These are phyloP conservation scores for Channa argus DNA, from an alignment of 2,113 vertebrate genomes.

Conservation along the genomic window DNA sequence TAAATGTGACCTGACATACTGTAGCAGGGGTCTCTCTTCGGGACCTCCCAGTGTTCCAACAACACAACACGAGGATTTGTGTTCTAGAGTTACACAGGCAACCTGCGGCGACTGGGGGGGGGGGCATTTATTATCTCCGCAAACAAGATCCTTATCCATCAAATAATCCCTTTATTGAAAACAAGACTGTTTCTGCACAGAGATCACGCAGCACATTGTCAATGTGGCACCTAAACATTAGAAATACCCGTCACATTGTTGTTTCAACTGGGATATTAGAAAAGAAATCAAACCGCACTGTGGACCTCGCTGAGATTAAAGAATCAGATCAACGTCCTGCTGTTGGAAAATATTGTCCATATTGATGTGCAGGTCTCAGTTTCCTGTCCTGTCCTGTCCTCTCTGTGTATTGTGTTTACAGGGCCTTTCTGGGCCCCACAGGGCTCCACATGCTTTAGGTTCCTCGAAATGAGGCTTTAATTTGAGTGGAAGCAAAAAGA, in stretches of 20 bases:
- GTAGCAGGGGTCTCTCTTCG: neutral
- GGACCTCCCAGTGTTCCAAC: slow-evolving; percentile 24
- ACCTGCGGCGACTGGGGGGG: slow-evolving; percentile 12
- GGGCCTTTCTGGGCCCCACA: neutral
- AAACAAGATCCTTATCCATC: slow-evolving; percentile 52
- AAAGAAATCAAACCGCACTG: neutral
- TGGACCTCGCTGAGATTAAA: slow-evolving; percentile 29
- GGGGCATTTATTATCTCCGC: slow-evolving; percentile 48
- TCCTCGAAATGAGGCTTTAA: slow-evolving; percentile 50
- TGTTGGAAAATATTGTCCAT: slow-evolving; percentile 9
- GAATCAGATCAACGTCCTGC: neutral
- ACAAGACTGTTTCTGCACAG: slow-evolving; percentile 4
- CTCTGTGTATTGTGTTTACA: neutral
- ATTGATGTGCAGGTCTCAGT: neutral
- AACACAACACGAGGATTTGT: slow-evolving; percentile 14
- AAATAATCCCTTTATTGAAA: slow-evolving; percentile 19
- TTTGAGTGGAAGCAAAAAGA: slow-evolving; percentile 32
- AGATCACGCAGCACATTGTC: neutral
- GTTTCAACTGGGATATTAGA: slow-evolving; percentile 13
- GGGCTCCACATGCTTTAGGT: neutral
- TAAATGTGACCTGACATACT: neutral
- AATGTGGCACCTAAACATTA: neutral
- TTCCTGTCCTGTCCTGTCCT: slow-evolving; percentile 4
- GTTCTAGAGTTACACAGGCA: slow-evolving; percentile 9
- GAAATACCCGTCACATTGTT: slow-evolving; percentile 18